A percentile compares a stretch with the other conserved stretches of the same genome.
Evolutionary conservation across 2,113 vertebrate genomes (phyloP).

Genomic region (Ciconia boyciana): DNA sequence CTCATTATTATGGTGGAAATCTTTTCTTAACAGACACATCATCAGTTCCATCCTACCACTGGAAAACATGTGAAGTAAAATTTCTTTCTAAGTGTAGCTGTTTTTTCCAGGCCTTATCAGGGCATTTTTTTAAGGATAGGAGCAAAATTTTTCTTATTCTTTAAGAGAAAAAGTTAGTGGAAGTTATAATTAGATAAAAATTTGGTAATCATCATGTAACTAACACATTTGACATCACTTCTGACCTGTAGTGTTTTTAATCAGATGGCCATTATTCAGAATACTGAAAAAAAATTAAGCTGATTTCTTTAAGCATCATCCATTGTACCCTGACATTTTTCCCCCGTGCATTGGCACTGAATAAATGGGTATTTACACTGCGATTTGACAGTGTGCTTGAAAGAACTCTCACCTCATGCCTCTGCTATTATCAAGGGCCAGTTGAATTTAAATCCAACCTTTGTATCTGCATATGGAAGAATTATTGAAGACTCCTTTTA

Average conservation of each 20-base stretch:
- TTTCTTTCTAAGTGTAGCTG: not conserved
- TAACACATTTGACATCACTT: not conserved
- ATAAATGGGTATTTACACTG: not conserved
- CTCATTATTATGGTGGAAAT: not conserved
- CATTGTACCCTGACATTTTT: not conserved
- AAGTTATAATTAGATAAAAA: not conserved
- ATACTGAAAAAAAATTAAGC: not conserved
- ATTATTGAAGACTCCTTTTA: not conserved
- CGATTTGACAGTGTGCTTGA: not conserved
- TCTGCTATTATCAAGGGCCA: not conserved
- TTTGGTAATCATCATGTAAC: not conserved
- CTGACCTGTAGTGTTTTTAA: not conserved
- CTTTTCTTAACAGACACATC: not conserved
- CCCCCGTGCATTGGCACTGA: not conserved
- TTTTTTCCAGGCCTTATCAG: not conserved
- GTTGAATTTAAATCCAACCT: not conserved
- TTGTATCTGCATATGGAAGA: not conserved
- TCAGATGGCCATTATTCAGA: not conserved
- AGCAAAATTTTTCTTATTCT: not conserved
- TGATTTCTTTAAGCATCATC: not conserved
- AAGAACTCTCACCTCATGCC: not conserved
- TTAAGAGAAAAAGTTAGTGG: not conserved
- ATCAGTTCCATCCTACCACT: not conserved
- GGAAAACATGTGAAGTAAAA: not conserved
- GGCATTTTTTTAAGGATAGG: not conserved